These are phyloP conservation scores for Epirrita christyi DNA, from an alignment of 2,888 invertebrate species.

Conservation along the genomic window DNA sequence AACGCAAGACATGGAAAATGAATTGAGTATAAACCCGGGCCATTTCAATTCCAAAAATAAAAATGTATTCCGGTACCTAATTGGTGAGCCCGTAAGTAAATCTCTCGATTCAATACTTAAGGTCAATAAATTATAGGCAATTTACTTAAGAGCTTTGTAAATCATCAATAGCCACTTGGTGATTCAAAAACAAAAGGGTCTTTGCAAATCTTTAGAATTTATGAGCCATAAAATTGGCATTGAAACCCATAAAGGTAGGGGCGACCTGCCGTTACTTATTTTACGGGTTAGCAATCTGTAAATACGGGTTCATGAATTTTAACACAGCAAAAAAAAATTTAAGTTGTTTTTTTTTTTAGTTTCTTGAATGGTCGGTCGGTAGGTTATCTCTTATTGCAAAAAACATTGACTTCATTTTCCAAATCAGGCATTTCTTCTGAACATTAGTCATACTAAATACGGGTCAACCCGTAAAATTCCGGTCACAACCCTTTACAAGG, in stretches of 20 bases:
- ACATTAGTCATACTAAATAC: neutral
- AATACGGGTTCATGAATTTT: neutral
- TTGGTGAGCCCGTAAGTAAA: no score
- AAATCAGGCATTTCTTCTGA: no score
- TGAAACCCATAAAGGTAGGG: constrained; percentile 47
- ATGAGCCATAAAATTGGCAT: constrained; percentile 61
- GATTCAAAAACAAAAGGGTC: constrained; percentile 60
- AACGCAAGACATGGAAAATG: neutral
- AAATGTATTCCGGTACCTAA: neutral
- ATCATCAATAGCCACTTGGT: constrained; percentile 56
- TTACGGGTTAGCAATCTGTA: neutral
- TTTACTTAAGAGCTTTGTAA: constrained; percentile 54
- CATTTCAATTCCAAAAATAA: neutral
- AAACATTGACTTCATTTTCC: no score
- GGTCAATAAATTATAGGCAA: constrained; percentile 49
- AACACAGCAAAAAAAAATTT: neutral
- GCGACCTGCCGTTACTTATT: constrained; percentile 9
- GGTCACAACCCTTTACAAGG: constrained; percentile 41
- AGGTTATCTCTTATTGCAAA: no score
- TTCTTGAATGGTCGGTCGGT: no score
- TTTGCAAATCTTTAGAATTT: constrained; percentile 56
- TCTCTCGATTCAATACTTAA: constrained; percentile 20
- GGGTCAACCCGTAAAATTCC: neutral
- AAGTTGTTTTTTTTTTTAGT: no score
- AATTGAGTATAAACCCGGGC: neutral